Evolutionary conservation across 2,888 invertebrate genomes (phyloP).

Genomic region (Spisula solida): DNA sequence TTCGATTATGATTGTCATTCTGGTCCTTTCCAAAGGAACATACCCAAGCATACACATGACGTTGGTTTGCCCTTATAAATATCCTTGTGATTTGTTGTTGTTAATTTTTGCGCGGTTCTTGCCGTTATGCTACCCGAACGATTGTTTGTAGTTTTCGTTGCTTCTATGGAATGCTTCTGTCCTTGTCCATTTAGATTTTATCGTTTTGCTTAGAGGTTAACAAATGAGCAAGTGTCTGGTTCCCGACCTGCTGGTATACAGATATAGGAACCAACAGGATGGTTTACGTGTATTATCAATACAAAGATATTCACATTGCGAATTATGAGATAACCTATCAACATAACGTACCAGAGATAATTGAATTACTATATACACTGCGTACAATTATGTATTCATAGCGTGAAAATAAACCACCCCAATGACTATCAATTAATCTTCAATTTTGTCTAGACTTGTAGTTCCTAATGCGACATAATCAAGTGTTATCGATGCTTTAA

Average conservation of each 20-base stretch:
- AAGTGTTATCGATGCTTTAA: not conserved
- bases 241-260: not conserved
- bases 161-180: too few species aligned
- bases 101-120: too few species aligned
- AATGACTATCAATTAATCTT: not conserved
- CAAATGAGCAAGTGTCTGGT: not conserved
- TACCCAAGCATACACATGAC: too few species aligned
- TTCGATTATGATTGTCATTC: too few species aligned
- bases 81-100: too few species aligned
- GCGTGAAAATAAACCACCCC: not conserved
- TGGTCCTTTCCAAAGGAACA: too few species aligned
- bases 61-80: too few species aligned
- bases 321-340: not conserved
- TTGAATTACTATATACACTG: not conserved
- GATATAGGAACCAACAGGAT: not conserved
- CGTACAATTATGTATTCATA: not conserved
- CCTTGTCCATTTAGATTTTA: too few species aligned
- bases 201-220: too few species aligned
- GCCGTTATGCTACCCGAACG: too few species aligned
- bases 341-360: not conserved
- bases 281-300: not conserved
- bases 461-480: not conserved
- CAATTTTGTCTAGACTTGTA: conserved; percentile 1
- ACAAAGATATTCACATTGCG: not conserved
- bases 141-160: too few species aligned